These are phyloP conservation scores for Karalla daura DNA, from an alignment of 2,797 vertebrate genomes.

Conservation along the genomic window DNA sequence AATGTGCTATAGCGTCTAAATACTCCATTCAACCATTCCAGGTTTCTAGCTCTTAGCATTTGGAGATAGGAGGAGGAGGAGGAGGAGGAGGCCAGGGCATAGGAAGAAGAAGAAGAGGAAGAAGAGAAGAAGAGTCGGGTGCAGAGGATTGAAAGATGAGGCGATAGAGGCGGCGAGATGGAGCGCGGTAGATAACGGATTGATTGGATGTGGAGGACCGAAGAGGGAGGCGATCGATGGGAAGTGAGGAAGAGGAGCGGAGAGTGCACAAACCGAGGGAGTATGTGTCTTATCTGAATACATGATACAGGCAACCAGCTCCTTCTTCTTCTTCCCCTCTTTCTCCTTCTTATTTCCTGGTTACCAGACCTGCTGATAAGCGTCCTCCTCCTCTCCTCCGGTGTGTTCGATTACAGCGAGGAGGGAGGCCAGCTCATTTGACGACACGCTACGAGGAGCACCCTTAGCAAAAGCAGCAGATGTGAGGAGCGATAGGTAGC, in stretches of 20 bases:
- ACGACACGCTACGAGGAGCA: slow-evolving; percentile 33
- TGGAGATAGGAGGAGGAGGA: too few relatives aligned
- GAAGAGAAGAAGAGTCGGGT: neutral
- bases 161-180: slow-evolving; percentile 21
- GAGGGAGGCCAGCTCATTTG: slow-evolving; percentile 29
- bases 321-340: neutral
- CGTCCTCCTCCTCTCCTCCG: neutral
- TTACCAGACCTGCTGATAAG: neutral
- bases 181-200: slow-evolving; percentile 37
- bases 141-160: slow-evolving; percentile 20
- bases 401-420: slow-evolving; percentile 20
- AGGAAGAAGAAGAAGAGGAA: slow-evolving; percentile 10
- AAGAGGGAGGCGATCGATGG: slow-evolving; percentile 26
- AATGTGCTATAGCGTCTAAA: too few relatives aligned
- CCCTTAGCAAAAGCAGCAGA: slow-evolving; percentile 10
- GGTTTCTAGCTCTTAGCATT: too few relatives aligned
- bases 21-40: too few relatives aligned
- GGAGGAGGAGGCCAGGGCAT: slow-evolving; percentile 19
- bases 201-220: slow-evolving; percentile 27
- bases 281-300: slow-evolving; percentile 4
- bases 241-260: slow-evolving; percentile 17
- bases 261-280: neutral
- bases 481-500: slow-evolving; percentile 11
- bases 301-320: neutral
- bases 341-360: too few relatives aligned